phyloP scores from a whole-genome alignment of 2,888 invertebrate species.

The Eilema griseolum region DNA sequence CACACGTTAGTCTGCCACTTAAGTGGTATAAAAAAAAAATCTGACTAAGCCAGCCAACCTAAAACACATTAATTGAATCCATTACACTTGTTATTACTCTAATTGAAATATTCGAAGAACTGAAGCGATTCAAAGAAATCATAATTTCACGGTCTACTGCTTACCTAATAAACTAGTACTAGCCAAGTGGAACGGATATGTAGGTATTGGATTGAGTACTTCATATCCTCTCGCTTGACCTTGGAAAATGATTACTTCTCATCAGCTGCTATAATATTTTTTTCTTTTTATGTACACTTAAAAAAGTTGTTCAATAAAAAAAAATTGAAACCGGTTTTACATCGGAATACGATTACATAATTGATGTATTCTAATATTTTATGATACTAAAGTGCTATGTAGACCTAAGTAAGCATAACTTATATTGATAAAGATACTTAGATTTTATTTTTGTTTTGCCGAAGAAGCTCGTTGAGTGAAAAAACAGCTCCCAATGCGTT shows the following conservation, averaged over 20 bases:
- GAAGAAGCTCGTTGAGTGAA: too few relatives aligned
- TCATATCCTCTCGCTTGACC: slow-evolving; percentile 40
- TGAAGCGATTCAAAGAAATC: slow-evolving; percentile 12
- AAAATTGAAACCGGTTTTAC: too few relatives aligned
- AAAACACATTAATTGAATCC: background rate
- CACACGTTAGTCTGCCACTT: too few relatives aligned
- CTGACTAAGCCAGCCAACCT: too few relatives aligned
- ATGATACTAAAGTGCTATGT: too few relatives aligned
- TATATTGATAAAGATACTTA: too few relatives aligned
- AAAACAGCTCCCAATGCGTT: too few relatives aligned
- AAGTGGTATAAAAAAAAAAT: too few relatives aligned
- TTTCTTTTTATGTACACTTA: background rate
- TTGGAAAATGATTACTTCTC: slow-evolving; percentile 27
- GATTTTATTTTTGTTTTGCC: too few relatives aligned
- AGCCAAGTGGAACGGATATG: slow-evolving; percentile 45
- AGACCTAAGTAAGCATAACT: too few relatives aligned
- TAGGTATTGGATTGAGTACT: slow-evolving; percentile 21
- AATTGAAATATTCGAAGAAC: slow-evolving; percentile 5
- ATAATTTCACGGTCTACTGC: slow-evolving; percentile 45
- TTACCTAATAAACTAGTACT: slow-evolving; percentile 25
- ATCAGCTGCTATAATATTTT: slow-evolving; percentile 7
- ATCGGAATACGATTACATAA: background rate
- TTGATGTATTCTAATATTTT: too few relatives aligned
- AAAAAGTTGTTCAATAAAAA: background rate
- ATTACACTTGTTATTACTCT: background rate